phyloP scores from a whole-genome alignment of 2,113 vertebrate genomes.

The Actenoides lindsayi region DNA sequence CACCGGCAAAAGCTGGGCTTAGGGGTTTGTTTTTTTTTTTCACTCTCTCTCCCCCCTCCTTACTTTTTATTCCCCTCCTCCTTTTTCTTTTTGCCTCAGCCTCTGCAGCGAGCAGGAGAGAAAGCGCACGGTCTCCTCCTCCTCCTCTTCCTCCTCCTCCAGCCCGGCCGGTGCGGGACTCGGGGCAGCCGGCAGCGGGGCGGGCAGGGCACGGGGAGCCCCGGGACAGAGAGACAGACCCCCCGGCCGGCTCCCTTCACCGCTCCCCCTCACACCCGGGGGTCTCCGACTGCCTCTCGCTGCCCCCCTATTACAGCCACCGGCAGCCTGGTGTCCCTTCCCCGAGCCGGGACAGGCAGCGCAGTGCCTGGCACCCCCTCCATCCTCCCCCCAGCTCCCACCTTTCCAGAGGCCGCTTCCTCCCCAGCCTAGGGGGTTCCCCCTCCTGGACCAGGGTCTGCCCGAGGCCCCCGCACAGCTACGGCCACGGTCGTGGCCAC shows the following conservation, averaged over 20 bases:
- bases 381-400: not conserved
- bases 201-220: not conserved
- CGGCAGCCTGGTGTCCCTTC: slow-evolving; percentile 69
- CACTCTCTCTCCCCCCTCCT: slow-evolving; percentile 47
- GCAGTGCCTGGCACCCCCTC: slow-evolving; percentile 66
- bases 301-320: slow-evolving; percentile 75
- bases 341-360: slow-evolving; percentile 77
- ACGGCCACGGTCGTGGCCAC: too few relatives aligned
- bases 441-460: not conserved
- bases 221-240: not conserved
- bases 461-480: too few relatives aligned
- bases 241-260: not conserved
- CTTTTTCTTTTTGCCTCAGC: slow-evolving; percentile 38
- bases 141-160: not conserved
- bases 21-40: slow-evolving; percentile 50
- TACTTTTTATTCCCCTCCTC: slow-evolving; percentile 54
- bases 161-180: not conserved
- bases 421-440: accelerated
- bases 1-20: slow-evolving; percentile 63
- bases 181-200: not conserved
- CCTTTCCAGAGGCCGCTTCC: not conserved
- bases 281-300: slow-evolving; percentile 45
- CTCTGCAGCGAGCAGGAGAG: slow-evolving; percentile 16
- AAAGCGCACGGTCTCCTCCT: slow-evolving; percentile 23
- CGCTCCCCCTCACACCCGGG: not conserved